Percentiles rank a stretch among this genome's conserved stretches.
These are phyloP conservation scores for Prochilodus magdalenae DNA, from an alignment of 2,113 vertebrate genomes.

Conservation along the genomic window DNA sequence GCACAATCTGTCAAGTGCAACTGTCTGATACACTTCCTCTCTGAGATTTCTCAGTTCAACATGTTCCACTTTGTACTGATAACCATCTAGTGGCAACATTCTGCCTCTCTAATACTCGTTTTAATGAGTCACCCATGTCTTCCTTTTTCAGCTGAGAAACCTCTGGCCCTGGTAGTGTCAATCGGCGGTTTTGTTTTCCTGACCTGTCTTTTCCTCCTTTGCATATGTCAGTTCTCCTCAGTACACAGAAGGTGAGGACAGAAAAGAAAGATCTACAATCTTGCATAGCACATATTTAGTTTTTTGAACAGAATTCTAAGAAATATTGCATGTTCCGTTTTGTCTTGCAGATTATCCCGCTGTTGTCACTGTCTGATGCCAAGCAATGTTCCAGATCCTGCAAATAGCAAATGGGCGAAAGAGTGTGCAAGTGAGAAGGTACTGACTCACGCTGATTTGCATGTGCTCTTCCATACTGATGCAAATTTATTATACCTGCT, in stretches of 20 bases:
- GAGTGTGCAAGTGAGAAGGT: slow-evolving; percentile 70
- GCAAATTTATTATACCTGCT: too few species aligned
- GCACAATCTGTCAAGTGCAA: too few species aligned
- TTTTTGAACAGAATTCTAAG: not conserved
- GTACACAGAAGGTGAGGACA: slow-evolving; percentile 68
- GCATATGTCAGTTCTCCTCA: slow-evolving; percentile 56
- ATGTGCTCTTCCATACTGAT: not conserved
- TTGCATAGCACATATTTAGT: not conserved
- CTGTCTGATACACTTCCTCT: too few species aligned
- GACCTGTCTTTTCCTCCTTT: slow-evolving; percentile 40
- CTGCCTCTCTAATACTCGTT: not conserved
- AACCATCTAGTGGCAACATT: too few species aligned
- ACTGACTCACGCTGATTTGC: not conserved
- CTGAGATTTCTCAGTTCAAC: too few species aligned
- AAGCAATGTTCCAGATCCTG: slow-evolving; percentile 76
- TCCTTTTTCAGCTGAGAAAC: slow-evolving; percentile 27
- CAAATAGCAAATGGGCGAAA: slow-evolving; percentile 82
- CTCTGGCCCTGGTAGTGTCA: slow-evolving; percentile 13
- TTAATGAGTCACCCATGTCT: not conserved
- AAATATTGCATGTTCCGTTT: not conserved
- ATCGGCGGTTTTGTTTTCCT: slow-evolving; percentile 8
- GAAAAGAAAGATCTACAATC: not conserved
- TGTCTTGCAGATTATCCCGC: slow-evolving; percentile 56
- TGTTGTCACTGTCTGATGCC: slow-evolving; percentile 63
- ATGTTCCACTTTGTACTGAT: too few species aligned